Base-by-base conservation (phyloP, 2,888 invertebrate genomes). In the Melipona bicolor region DNA sequence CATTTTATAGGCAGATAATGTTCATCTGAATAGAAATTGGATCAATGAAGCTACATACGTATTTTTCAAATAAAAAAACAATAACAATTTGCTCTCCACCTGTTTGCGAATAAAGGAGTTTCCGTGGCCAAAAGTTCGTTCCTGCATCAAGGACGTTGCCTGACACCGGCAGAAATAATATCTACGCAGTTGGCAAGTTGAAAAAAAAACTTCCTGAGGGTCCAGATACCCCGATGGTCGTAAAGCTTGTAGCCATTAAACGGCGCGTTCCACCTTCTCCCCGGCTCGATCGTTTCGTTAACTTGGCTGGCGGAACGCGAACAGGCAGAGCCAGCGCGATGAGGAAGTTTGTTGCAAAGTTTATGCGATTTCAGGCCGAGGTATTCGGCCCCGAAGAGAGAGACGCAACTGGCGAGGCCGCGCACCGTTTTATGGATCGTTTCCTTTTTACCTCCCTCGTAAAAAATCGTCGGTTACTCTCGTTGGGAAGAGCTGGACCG, bases 381-480 rank as follows among this genome's bases (percentile, higher is more conserved):
- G 71, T 32, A 32, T 32, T 32, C 32, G 32, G 32, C 32, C 43
- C 74, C 68, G 85, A 70, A 68, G 74, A 81, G 74, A 81, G 87
- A 89, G 88, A 91, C 88, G 86, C 80, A 70, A 81, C 69, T 81
- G 81, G 69, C 61, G 64, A 61, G 56, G 64, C 77, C 59, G 70
- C 13, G 81, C 65, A 49, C 79, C 78, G 89, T 90, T 92, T 92
- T 92, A 92, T 90, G 89, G 90, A 80, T 83, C 90, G 90, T 92
- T 91, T 88, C 90, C 90, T 90, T 92, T 32, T 92, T 92, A 91
- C 91, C 89, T 91, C 88, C 84, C 85, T 90, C 92, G 90, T 92
- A 92, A 91, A 91, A 92, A 91, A 90, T 90, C 84, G 68, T 67
- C 87, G 82, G 32, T 79, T 80, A 83, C 76, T 79, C 78, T 61